Base-by-base conservation (phyloP, 1,140 invertebrate species). In the Bombus picipes region DNA sequence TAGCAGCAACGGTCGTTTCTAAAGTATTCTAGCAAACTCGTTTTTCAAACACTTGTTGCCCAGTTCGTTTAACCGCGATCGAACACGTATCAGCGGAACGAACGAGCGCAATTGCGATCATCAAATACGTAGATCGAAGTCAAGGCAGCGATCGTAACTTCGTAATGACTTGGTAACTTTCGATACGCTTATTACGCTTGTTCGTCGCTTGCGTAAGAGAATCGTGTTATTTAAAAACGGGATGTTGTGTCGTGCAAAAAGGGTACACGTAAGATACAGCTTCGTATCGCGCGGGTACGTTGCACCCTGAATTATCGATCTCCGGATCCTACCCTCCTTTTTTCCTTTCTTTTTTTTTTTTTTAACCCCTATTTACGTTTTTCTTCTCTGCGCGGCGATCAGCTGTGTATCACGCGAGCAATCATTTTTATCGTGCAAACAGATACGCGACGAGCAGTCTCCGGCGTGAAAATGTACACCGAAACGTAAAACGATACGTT, bases 221-320 rank as follows among this genome's bases (percentile, higher is more conserved):
- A 76, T 72, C 39, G 39, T 53, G 53, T 78, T 79, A 84, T 84
- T 84, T 84, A 84, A 84, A 84, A 75, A 71, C 18, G 70, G 25
- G 0, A 53, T 59, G 43, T 53, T 53, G 32, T 74, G 59, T 74
- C 57, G 34, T 66, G 39, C 4, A 18, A 47, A 47, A 57, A 12
- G 47, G 70, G 32, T 37, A 82, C 5, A 39, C 41, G 72, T 32
- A 32, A 68, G 73, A 70, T 15, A n/a, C 1, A 10, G 18, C 25
- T 32, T 32, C 39, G 77, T 28, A 22, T 37, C 62, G 9, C 5
- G 15, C 28, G 39, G 59, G 72, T 43, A 68, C 73, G 13, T 57
- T 68, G 73, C 34, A 77, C 81, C 39, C 62, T 37, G 12, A 28
- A 12, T 43, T 10, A 34, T 53, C 37, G 25, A 73, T 81, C 68